These are phyloP conservation scores for Plebejus anna DNA, from an alignment of 2,888 invertebrate genomes.

Conservation along the genomic window DNA sequence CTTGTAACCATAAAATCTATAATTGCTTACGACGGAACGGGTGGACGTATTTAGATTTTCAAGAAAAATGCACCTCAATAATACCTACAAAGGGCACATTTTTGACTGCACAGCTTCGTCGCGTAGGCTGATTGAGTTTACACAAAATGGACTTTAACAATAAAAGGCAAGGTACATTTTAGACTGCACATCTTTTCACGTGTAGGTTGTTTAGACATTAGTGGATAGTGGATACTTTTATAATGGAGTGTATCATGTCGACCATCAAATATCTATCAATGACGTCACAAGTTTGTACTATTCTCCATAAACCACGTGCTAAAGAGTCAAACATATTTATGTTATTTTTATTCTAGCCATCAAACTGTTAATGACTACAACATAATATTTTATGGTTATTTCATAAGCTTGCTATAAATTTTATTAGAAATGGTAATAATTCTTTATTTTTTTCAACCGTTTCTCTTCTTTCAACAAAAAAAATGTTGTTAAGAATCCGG, in stretches of 20 bases:
- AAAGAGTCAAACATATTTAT: background rate
- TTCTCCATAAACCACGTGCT: constrained; percentile 8
- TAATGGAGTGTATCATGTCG: background rate
- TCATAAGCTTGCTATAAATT: background rate
- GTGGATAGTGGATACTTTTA: constrained; percentile 1
- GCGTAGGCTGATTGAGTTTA: background rate
- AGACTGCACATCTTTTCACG: background rate
- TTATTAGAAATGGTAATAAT: background rate
- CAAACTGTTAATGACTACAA: background rate
- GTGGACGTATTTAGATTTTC: background rate
- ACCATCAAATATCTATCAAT: background rate
- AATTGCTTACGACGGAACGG: constrained; percentile 12
- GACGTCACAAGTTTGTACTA: constrained; percentile 3
- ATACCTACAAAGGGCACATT: background rate
- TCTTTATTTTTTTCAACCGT: background rate
- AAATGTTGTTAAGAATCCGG: background rate
- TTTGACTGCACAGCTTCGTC: background rate
- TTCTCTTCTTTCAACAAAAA: background rate
- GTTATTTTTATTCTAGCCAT: background rate
- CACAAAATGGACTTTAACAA: background rate
- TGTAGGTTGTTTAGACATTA: constrained; percentile 8
- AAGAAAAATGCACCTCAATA: background rate
- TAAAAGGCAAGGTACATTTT: background rate
- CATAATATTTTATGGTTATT: constrained; percentile 4
- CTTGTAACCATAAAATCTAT: constrained; percentile 16